Base-by-base conservation (phyloP, 2,797 vertebrate species). In the Bovichtus variegatus region DNA sequence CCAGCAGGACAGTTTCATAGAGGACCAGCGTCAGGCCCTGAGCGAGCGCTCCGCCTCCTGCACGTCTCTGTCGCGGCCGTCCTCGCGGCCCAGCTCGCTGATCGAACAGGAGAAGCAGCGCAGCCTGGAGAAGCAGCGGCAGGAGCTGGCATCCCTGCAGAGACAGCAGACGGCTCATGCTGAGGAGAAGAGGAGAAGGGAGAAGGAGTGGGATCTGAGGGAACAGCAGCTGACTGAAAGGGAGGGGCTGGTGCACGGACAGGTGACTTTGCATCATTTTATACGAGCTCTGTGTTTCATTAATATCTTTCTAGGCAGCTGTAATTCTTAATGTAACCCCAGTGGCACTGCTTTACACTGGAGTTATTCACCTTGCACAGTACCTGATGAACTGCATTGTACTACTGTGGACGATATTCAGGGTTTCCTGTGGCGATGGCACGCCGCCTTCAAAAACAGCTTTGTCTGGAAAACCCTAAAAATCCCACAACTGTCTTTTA, bases 41-140 rank as follows among this genome's bases (percentile, higher is more conserved):
- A 96, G 82, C 0, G 97, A 98, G 94, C 93, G 94, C 62, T 89
- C 92, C 19, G 82, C 91, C 5, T 87, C 89, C 4, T 93, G 46
- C 92, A 91, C 81, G 6, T 92, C 93, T 0, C 69, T 94, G 21
- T 91, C 90, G 0, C 91, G 95, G 12, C 46, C 84, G 6, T 83
- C 90, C 3, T 95, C 95, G 0, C 94, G 97, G 10, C 96, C 97
- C 13, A 91, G 93, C 76, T 97, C 97, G 0, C 95, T 99, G 81
- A 93, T 97, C 1, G 98, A 99, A 82, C 98, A 99, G 93, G 98
- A 99, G 94, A 99, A 99, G 94, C 97, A 99, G 93, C 97, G 98
- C 76, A 99, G 95, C 92, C 91, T 99, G 91, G 97, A 99, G 92
- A 97, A 97, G 90, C 98, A 98, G 89, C 95, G 98, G 29, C 98